Evolutionary conservation across 1,140 invertebrate species (phyloP), one percentile per base, ranked within the genome.

Genomic region (Cotesia glomerata): DNA sequence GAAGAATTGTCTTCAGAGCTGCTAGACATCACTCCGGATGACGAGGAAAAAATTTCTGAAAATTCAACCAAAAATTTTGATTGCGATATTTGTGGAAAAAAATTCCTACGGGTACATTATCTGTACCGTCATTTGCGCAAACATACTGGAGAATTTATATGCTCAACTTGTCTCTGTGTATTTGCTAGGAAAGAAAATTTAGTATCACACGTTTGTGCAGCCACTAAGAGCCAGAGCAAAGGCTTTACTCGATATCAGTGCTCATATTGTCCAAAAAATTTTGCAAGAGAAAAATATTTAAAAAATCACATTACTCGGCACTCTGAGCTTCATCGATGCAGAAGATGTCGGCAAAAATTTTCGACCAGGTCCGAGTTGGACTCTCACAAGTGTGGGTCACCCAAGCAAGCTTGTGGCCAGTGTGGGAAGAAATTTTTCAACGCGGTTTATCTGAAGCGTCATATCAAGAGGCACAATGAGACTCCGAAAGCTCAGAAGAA

Each of bases 81-180:
- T 14, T 89, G 88, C 79, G 87, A 88, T 75, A 87, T 89, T 73
- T 89, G 88, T 72, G 77, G 82, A 8, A 86, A 88, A 71, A 76
- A 78, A 35, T 89, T 88, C 77, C 76, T 79, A 14, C 84, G 80
- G 18, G 78, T 79, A 8, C 82, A 84, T 66, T 87, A 86, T 75
- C 71, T 89, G 11, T 85, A 85, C 74, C 81, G 87, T 0, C 88
- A 89, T 78, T 80, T 88, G 75, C 80, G 85, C 11, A 87, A 85
- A 74, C 87, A 88, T 71, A 88, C 86, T 4, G 85, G 86, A 34
- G 85, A 88, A 56, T 86, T 85, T 72, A 82, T 83, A 56, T 89
- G 87, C 66, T 52, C 76, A 13, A 36, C 66, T 45, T 82, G 81
- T 70, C 66, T 77, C 18, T 67, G 69, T 14, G 80, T 81, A 61